Conservation (phyloP, 1,140 invertebrate genomes). For the Stegodyphus mimosarum region DNA sequence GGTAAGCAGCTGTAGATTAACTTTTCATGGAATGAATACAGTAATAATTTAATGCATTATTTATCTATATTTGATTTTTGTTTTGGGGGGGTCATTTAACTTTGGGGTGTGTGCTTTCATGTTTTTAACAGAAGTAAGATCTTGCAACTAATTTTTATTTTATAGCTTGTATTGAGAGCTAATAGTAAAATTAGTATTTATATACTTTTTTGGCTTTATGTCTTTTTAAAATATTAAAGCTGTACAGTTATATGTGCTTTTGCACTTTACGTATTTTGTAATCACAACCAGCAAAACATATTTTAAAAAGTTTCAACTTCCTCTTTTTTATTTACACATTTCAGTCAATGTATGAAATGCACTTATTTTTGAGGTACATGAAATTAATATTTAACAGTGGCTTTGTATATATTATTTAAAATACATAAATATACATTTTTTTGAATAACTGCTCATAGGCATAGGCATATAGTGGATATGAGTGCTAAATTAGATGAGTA, state of each 20-base stretch:
- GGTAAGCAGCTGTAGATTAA: too few species aligned
- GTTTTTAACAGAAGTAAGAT: too few species aligned
- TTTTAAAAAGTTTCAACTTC: slow-evolving; percentile 14
- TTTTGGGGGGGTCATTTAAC: too few species aligned
- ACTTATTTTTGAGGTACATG: slow-evolving; percentile 35
- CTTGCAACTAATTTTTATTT: too few species aligned
- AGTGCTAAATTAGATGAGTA: slow-evolving; percentile 1
- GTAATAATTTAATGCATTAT: too few species aligned
- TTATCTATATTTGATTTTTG: too few species aligned
- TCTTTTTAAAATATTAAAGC: not conserved
- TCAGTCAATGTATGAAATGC: slow-evolving; percentile 14
- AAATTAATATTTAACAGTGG: slow-evolving; percentile 1
- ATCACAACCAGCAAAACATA: slow-evolving; percentile 1
- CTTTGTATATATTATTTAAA: not conserved
- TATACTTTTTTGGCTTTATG: not conserved
- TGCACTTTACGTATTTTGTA: not conserved
- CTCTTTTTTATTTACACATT: slow-evolving; percentile 14
- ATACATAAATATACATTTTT: not conserved
- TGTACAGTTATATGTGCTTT: not conserved
- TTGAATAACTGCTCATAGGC: not conserved
- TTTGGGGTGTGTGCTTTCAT: too few species aligned
- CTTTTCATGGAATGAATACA: too few species aligned
- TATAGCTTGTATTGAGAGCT: too few species aligned
- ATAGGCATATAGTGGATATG: not conserved
- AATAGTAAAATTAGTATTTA: not conserved